Percentiles rank a stretch among this genome's conserved stretches.
Conservation (phyloP, 2,797 vertebrate species). For the Luscinia luscinia region DNA sequence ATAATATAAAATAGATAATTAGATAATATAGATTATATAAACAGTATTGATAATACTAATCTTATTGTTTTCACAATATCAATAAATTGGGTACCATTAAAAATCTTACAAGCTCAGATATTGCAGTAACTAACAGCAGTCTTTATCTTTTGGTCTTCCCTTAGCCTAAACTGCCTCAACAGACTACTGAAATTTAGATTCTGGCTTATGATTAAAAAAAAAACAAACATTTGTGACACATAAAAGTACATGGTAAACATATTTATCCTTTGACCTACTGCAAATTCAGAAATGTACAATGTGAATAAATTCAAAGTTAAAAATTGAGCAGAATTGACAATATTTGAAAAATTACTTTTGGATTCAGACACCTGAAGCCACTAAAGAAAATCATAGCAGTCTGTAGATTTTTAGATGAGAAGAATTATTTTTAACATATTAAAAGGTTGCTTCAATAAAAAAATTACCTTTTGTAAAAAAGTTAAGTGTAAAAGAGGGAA, state of each 20-base stretch:
- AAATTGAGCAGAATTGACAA: not conserved
- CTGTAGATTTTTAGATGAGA: not conserved
- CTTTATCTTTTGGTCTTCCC: not conserved
- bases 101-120: not conserved
- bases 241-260: not conserved
- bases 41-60: not conserved
- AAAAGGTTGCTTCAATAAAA: not conserved
- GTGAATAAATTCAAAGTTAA: not conserved
- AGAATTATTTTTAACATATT: not conserved
- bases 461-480: not conserved
- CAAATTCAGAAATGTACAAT: not conserved
- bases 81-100: not conserved
- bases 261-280: not conserved
- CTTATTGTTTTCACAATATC: not conserved
- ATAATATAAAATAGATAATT: not conserved
- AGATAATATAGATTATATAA: not conserved
- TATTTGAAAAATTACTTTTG: not conserved
- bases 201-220: not conserved
- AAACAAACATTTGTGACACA: not conserved
- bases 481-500: not conserved
- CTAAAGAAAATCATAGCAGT: not conserved
- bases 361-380: not conserved
- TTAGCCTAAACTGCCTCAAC: not conserved
- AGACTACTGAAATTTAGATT: not conserved
- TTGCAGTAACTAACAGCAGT: not conserved